Conservation (phyloP, 2,113 vertebrate genomes). For the Empidonax traillii region DNA sequence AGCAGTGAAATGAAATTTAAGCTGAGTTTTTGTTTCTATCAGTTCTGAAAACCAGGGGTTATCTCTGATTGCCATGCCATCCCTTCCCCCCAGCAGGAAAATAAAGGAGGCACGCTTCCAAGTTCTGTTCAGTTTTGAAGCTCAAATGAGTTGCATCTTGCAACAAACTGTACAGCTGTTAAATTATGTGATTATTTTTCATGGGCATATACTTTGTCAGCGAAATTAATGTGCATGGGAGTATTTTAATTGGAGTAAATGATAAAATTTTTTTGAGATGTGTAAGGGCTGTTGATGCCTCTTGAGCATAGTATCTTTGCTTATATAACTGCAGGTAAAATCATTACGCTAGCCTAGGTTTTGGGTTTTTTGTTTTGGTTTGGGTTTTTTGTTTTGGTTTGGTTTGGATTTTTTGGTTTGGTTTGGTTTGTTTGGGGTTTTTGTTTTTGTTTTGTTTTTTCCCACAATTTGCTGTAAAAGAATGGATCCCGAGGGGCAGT, state of each 20-base stretch:
- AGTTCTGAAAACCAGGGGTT: background rate
- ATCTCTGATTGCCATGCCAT: background rate
- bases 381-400: too few relatives aligned
- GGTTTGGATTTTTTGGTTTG: too few relatives aligned
- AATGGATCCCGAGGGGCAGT: background rate
- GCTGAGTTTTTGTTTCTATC: background rate
- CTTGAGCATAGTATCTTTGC: background rate
- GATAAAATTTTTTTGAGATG: background rate
- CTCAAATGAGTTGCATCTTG: background rate
- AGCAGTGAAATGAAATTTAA: background rate
- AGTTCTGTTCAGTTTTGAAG: background rate
- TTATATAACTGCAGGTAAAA: background rate
- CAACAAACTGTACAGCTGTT: background rate
- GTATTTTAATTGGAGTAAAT: background rate
- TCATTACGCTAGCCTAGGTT: background rate
- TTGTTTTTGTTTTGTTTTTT: too few relatives aligned
- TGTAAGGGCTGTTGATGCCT: background rate
- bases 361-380: background rate
- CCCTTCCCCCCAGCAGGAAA: accelerated
- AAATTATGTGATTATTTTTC: background rate
- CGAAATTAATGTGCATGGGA: background rate
- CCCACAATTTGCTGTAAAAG: background rate
- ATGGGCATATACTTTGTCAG: background rate
- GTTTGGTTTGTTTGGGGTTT: too few relatives aligned
- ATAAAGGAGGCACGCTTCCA: background rate